Base-by-base conservation (phyloP, 1,140 invertebrate species). In the Papilio dardanus region DNA sequence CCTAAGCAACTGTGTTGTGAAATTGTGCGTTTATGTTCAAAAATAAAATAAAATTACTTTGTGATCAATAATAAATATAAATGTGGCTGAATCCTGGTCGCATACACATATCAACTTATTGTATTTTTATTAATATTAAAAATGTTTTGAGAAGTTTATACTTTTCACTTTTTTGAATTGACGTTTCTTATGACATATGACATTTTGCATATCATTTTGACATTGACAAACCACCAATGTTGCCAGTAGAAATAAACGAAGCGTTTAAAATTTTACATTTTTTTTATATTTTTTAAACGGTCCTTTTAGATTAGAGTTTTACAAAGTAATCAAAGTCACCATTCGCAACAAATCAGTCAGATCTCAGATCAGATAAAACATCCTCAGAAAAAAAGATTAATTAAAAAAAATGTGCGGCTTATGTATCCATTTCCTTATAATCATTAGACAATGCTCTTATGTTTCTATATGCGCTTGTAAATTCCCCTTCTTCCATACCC, bases 401-500 rank as follows among this genome's bases (percentile, higher is more conserved):
- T 30, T 62, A 66, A 14, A 33, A 19, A 21, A 37, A 68, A 12
- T 12, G 10, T 21, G 30, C 1, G 16, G 19, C 31, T 71, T 50
- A 71, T 73, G 71, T 73, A 58, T 73, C 71, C 50, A 73, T 73
- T 58, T 96, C 95, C 79, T 90, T 94, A 77, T 95, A 96, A 89
- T 97, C 96, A 84, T 95, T 94, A 81, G 96, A 94, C 30, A 97
- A 90, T 16, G 96, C 95, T 73, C 95, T 95, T 76, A 97, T 89
- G 90, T 97, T 96, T 76, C 96, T 95, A 33, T 96, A 87, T 12
- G 97, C 96, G 81, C 97, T 96, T 12, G 94, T 77, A 80, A 96
- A 95, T 84, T 96, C 95, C 7, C 94, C 94, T 90, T 97, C 96
- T 89, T 97, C 97, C 94, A 97, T 95, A 71, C 97, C 97, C 94